Percentiles rank a stretch among this genome's conserved stretches.
Evolutionary conservation across 1,140 invertebrate genomes (phyloP).

Genomic region (Diprion similis): DNA sequence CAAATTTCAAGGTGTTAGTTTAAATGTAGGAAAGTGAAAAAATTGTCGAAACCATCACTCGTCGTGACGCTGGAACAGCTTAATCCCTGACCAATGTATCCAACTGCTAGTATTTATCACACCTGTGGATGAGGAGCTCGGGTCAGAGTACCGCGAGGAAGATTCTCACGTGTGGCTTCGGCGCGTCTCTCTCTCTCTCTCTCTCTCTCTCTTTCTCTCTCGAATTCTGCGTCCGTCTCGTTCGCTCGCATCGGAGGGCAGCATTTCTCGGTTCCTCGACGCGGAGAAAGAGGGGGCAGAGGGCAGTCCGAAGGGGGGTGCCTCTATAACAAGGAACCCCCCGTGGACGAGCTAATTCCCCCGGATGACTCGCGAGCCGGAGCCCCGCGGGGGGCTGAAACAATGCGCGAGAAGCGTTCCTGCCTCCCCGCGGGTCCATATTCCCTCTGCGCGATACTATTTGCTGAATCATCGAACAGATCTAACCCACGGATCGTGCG

Average conservation of each 20-base stretch:
- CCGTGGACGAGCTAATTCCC: conserved; percentile 59
- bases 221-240: neutral
- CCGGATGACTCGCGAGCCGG: conserved; percentile 57
- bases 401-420: conserved; percentile 54
- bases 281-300: conserved; percentile 25
- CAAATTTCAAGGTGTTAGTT: too few relatives aligned
- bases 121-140: neutral
- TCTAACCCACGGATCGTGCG: conserved; percentile 29
- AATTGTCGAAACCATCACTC: too few relatives aligned
- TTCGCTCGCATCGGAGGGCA: neutral
- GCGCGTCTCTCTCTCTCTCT: neutral
- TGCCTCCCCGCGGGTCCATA: conserved; percentile 34
- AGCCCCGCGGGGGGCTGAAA: conserved; percentile 57
- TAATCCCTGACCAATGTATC: too few relatives aligned
- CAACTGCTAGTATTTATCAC: neutral
- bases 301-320: conserved; percentile 27
- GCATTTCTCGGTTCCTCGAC: too few relatives aligned
- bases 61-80: too few relatives aligned
- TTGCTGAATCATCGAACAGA: conserved; percentile 46
- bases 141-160: neutral
- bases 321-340: conserved; percentile 58
- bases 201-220: neutral
- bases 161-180: neutral
- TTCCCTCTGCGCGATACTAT: conserved; percentile 37
- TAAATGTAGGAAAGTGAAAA: too few relatives aligned